These are phyloP conservation scores for Chrysaora quinquecirrha DNA, from an alignment of 30 jellyfish, hydroid and myxozoan species.

Conservation along the genomic window DNA sequence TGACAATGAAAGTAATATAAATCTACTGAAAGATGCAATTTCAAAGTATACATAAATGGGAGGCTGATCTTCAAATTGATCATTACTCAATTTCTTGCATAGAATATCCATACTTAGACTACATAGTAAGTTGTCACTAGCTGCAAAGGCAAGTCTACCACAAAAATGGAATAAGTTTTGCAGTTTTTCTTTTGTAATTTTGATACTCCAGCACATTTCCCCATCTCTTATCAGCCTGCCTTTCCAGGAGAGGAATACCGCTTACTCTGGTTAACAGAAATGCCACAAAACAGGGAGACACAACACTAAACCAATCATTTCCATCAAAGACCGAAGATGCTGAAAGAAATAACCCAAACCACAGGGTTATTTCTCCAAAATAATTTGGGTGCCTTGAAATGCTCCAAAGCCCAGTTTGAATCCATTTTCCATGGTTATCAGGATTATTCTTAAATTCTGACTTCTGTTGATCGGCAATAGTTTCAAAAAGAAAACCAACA, in stretches of 20 bases:
- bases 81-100: no score
- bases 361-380: constrained; percentile 89
- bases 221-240: constrained; percentile 89
- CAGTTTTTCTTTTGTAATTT: constrained; percentile 66
- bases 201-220: constrained; percentile 70
- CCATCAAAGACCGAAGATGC: constrained; percentile 84
- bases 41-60: no score
- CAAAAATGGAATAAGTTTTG: constrained; percentile 80
- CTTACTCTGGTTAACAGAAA: constrained; percentile 85
- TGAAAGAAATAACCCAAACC: constrained; percentile 87
- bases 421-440: constrained; percentile 85
- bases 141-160: constrained; percentile 67
- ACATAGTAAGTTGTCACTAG: no score
- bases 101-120: no score
- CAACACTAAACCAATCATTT: constrained; percentile 68
- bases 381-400: constrained; percentile 94
- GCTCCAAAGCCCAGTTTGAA: constrained; percentile 87
- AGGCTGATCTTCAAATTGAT: no score
- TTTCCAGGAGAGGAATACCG: constrained; percentile 92
- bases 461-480: constrained; percentile 86
- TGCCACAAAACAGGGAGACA: constrained; percentile 85
- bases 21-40: no score
- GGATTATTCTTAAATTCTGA: constrained; percentile 66
- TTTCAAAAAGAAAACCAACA: constrained; percentile 80
- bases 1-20: no score